Base-by-base conservation (phyloP, 2,113 vertebrate genomes). In the Odontophorus gujanensis region DNA sequence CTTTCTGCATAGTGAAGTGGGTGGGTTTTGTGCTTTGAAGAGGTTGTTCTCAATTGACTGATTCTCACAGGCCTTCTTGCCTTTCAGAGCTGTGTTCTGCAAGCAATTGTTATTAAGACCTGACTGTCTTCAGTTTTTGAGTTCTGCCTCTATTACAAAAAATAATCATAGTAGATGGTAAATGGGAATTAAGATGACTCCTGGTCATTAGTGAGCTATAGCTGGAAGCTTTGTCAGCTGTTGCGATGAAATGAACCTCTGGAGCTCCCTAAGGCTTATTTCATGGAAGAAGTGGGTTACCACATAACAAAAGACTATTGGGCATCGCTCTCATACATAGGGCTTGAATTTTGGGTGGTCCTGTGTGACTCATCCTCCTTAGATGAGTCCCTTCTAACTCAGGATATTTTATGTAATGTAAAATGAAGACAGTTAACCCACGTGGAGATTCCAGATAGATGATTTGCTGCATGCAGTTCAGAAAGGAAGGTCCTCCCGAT, bases 371-470 rank as follows among this genome's bases (percentile, higher is more conserved):
- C n/a, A n/a, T n/a, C n/a, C n/a, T 62, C 59, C 34, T 38, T 26
- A 53, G 26, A n/a, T 38, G 24, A 25, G 21, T 38, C 59, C 59
- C 24, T 62, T 62, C 36, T 36, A 62, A 26, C 36, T 62, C 7
- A 9, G 24, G 59, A 25, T 62, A 17, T 26, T 38, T 9, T 17
- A 10, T 62, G 43, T 28, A 30, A 28, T 6, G 8, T 57, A 47
- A 72, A 79, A 45, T 40, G 38, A 83, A 48, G 22, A 42, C 1
- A 61, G 3, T 19, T 38, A 85, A 66, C 11, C 16, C 7, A 38
- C 10, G 0, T 36, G 14, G 28, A 32, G 7, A 42, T n/a, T 66
- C n/a, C 8, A 13, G 32, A 7, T 69, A 0, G 7, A 0, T 45
- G 10, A 5, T 36, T 74, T 66, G 14, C 47, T 77, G 16, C n/a